Conservation (phyloP, 2,888 invertebrate species). For the Callimorpha dominula region DNA sequence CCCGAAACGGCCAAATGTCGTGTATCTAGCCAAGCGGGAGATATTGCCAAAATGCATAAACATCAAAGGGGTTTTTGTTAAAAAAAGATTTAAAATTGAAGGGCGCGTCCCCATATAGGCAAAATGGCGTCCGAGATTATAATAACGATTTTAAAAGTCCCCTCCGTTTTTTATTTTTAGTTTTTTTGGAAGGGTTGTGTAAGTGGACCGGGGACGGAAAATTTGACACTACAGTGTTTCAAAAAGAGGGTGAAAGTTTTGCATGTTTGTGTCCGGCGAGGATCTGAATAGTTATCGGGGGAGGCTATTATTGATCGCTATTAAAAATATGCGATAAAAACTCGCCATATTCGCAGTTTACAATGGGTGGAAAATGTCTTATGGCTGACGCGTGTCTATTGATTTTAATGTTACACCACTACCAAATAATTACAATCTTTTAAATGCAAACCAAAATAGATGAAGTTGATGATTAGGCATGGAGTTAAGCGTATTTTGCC, state of each 20-base stretch:
- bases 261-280: slow-evolving; percentile 59
- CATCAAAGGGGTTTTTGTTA: slow-evolving; percentile 85
- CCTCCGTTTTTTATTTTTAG: slow-evolving; percentile 77
- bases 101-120: slow-evolving; percentile 82
- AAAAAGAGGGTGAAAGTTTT: slow-evolving; percentile 75
- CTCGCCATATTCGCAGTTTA: slow-evolving; percentile 22
- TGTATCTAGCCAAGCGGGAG: slow-evolving; percentile 75
- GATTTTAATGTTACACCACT: background rate
- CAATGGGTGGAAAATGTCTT: slow-evolving; percentile 12
- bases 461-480: too few relatives aligned
- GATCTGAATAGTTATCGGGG: slow-evolving; percentile 44
- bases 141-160: slow-evolving; percentile 86
- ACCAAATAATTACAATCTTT: background rate
- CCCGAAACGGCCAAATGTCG: slow-evolving; percentile 83
- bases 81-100: slow-evolving; percentile 84
- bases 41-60: slow-evolving; percentile 84
- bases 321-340: slow-evolving; percentile 24
- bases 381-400: background rate
- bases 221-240: slow-evolving; percentile 79
- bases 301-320: slow-evolving; percentile 30
- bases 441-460: background rate
- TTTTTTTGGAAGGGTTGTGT: slow-evolving; percentile 78
- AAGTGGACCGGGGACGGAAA: slow-evolving; percentile 83
- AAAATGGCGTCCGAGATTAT: slow-evolving; percentile 86
- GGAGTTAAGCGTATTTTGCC: too few relatives aligned